Conservation (phyloP, 1,140 invertebrate genomes). For the Mesaphorura yosii region DNA sequence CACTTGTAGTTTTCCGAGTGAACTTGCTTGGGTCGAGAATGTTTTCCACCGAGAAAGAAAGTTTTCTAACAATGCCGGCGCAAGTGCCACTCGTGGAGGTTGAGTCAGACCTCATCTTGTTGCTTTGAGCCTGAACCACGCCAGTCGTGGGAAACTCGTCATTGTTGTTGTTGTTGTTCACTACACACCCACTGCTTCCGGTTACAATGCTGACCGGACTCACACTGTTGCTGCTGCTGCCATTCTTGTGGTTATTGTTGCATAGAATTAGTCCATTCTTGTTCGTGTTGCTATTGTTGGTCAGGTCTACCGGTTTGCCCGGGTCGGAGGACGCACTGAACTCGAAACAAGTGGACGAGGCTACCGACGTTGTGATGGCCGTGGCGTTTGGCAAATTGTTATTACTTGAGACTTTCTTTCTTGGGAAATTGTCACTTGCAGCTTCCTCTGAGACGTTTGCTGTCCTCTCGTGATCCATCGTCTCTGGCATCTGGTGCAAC, state of each 20-base stretch:
- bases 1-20: constrained; percentile 47
- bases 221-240: no score
- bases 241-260: no score
- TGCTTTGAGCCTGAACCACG: no score
- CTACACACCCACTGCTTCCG: not conserved
- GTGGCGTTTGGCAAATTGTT: no score
- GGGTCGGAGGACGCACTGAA: constrained; percentile 12
- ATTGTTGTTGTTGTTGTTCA: no score
- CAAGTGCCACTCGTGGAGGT: not conserved
- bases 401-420: no score
- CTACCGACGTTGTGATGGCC: no score
- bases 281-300: constrained; percentile 18
- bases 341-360: no score
- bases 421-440: no score
- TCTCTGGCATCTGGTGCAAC: not conserved
- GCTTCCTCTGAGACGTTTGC: not conserved
- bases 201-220: no score
- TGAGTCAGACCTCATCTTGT: not conserved
- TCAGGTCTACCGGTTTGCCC: constrained; percentile 30
- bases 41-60: constrained; percentile 82
- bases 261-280: constrained; percentile 3
- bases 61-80: constrained; percentile 36
- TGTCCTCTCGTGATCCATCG: constrained; percentile 1
- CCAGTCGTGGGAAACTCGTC: no score
- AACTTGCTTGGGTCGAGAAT: constrained; percentile 83